phyloP scores from a whole-genome alignment of 2,113 vertebrate genomes.

The Marcusenius ussheri region DNA sequence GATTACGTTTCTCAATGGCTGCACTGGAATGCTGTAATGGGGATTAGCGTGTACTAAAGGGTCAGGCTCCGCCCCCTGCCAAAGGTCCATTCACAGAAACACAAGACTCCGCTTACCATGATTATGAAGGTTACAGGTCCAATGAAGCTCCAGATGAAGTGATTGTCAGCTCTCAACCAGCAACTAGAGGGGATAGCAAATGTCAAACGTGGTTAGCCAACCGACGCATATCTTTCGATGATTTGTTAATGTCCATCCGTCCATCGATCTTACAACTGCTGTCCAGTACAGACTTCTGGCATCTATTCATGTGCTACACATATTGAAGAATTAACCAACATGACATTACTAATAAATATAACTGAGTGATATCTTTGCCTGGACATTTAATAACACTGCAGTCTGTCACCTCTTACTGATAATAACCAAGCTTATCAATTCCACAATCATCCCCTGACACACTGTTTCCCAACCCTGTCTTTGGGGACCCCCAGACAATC shows the following conservation, averaged over 20 bases:
- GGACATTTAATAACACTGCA: background rate
- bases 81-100: background rate
- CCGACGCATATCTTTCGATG: background rate
- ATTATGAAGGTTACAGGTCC: slow-evolving; percentile 91
- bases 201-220: background rate
- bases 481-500: background rate
- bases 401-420: background rate
- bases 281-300: background rate
- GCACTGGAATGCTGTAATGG: background rate
- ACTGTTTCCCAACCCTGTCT: background rate
- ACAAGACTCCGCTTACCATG: slow-evolving; percentile 68
- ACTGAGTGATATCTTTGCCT: background rate
- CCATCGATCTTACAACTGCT: background rate
- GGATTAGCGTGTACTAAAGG: background rate
- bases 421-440: background rate
- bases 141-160: slow-evolving; percentile 99
- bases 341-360: background rate
- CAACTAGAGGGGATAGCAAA: slow-evolving; percentile 64
- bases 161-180: slow-evolving; percentile 95
- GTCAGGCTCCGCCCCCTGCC: background rate
- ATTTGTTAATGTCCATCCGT: background rate
- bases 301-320: background rate
- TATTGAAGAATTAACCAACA: background rate
- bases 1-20: background rate
- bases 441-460: background rate